Percentiles rank a stretch among this genome's conserved stretches.
These are phyloP conservation scores for Aporrectodea caliginosa DNA, from an alignment of 1,140 invertebrate species.

Conservation along the genomic window DNA sequence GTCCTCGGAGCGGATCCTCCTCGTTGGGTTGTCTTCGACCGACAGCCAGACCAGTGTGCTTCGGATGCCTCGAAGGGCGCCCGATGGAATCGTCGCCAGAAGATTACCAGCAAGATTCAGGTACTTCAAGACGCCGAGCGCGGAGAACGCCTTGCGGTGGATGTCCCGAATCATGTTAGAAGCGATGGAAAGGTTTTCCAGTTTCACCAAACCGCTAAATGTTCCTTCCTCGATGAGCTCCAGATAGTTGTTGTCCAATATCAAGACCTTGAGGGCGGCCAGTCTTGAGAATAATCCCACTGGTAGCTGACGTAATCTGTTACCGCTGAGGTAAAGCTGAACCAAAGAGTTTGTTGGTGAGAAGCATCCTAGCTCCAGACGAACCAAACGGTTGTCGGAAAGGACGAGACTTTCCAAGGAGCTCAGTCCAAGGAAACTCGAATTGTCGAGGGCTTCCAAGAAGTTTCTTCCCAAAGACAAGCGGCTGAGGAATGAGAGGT, in stretches of 20 bases:
- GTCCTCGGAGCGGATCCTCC: not conserved
- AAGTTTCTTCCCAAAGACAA: not conserved
- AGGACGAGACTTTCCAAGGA: not conserved
- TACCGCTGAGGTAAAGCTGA: not conserved
- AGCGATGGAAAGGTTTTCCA: not conserved
- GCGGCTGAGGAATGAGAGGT: not conserved
- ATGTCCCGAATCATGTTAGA: not conserved
- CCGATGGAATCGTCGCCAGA: not conserved
- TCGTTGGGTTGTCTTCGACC: not conserved
- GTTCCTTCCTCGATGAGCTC: not conserved
- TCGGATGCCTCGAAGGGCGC: not conserved
- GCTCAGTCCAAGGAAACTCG: not conserved
- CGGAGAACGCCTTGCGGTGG: not conserved
- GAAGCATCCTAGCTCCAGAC: not conserved
- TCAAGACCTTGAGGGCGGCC: not conserved
- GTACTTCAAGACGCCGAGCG: not conserved
- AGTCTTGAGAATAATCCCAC: not conserved
- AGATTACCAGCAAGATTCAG: not conserved
- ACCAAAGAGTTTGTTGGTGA: not conserved
- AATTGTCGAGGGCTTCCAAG: not conserved
- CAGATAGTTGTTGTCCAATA: not conserved
- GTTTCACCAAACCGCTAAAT: not conserved
- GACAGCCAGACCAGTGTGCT: not conserved
- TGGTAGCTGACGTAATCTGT: not conserved
- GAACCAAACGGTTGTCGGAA: not conserved